Evolutionary conservation across 37 sponge, comb jelly and placozoan species (phyloP), one percentile per base, ranked within the genome.

Genomic region (Crambe crambe): DNA sequence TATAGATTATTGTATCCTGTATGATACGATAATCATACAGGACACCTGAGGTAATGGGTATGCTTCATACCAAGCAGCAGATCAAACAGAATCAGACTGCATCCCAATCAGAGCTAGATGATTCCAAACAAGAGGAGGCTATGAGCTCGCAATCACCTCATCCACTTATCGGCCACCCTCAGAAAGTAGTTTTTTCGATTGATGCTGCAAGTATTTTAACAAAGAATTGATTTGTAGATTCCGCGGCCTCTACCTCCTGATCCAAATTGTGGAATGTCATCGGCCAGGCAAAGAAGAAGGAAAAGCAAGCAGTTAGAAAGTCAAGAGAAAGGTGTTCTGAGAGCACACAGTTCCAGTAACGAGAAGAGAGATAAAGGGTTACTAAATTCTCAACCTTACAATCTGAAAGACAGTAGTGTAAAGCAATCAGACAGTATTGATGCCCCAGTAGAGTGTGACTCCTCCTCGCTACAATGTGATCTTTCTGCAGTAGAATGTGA

Each of bases 241-340:
- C 77, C 64, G 2, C 77, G 66, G 2, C 77, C 77, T 3, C 34
- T 77, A 21, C 66, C 77, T 34, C 77, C 66, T 63, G 47, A 64
- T 15, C 77, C 77, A 34, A 25, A 27, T 38, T 40, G 23, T 1
- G 32, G 43, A 22, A 27, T 80, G 34, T 59, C 62, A 15, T 82
- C 75, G 2, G 83, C 83, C 36, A 73, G 83, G 21, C 74, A 82
- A 37, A 73, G 83, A 27, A 62, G 83, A 56, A 27, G 83, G 4
- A 73, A 47, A 23, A 61, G 30, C 37, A 82, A 47, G 51, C 74
- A 81, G 44, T 23, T 71, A 5, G 70, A 54, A 1, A 3, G 54
- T 8, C 34, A 26, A 0, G 25, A 5, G 42, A 40, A 42, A 54
- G 37, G 44, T n/a, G 56, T 74, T 3, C 75, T 74, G 58, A 42